Conservation (phyloP, 2,113 vertebrate species). For the Canis aureus region DNA sequence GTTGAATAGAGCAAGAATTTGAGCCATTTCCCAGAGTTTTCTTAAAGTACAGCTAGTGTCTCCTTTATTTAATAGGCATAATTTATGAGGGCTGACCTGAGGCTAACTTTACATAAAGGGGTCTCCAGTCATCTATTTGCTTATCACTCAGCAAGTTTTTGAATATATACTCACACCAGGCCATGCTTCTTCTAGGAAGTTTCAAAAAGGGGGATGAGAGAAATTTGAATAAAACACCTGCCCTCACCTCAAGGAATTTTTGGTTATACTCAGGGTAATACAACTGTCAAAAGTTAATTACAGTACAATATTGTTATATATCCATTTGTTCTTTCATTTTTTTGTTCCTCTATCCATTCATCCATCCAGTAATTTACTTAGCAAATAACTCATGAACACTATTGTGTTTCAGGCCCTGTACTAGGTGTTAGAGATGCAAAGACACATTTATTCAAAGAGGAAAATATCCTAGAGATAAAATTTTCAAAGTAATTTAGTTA, state of each 20-base stretch:
- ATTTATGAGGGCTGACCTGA: not conserved
- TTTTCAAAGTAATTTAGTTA: conserved; percentile 23
- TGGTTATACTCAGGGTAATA: not conserved
- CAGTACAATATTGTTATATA: not conserved
- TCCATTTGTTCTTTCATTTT: not conserved
- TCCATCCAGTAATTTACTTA: not conserved
- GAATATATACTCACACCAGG: not conserved
- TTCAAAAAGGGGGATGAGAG: not conserved
- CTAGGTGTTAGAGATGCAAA: not conserved
- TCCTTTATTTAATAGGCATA: not conserved
- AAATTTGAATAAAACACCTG: not conserved
- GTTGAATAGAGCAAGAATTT: not conserved
- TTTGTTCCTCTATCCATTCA: not conserved
- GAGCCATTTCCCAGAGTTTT: not conserved
- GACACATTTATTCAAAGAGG: not conserved
- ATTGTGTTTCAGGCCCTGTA: not conserved
- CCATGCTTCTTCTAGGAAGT: not conserved
- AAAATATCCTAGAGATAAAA: not conserved
- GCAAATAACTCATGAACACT: not conserved
- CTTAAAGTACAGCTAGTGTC: not conserved
- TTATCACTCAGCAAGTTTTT: not conserved
- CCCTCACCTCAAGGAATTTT: not conserved
- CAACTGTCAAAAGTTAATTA: not conserved
- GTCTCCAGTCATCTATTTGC: not conserved
- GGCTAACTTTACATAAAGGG: not conserved